phyloP scores from a whole-genome alignment of 2,888 invertebrate species.

The Plemyria rubiginata region DNA sequence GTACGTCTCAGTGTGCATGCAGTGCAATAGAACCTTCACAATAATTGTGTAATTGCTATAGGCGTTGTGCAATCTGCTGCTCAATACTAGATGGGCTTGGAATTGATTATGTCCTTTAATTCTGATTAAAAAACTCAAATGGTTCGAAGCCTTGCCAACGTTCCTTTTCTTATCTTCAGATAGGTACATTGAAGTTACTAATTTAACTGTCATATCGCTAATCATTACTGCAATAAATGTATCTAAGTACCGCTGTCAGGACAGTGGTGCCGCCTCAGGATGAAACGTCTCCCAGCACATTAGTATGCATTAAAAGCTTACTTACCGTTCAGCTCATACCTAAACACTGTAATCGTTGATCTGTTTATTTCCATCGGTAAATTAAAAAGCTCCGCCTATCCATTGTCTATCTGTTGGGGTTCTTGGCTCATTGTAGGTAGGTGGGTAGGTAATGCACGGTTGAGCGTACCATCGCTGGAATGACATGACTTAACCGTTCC shows the following conservation, averaged over 20 bases:
- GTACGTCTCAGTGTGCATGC: too few species aligned
- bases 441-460: constrained; percentile 55
- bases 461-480: constrained; percentile 52
- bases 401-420: constrained; percentile 38
- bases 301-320: constrained; percentile 16
- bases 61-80: too few species aligned
- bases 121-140: neutral
- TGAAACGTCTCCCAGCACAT: constrained; percentile 17
- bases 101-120: too few species aligned
- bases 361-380: constrained; percentile 20
- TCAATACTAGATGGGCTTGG: too few species aligned
- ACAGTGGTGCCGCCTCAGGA: constrained; percentile 25
- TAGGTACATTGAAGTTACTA: neutral
- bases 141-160: neutral
- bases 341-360: constrained; percentile 23
- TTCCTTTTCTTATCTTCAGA: neutral
- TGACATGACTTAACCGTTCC: constrained; percentile 59
- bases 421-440: constrained; percentile 51
- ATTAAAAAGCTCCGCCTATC: constrained; percentile 31
- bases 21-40: too few species aligned
- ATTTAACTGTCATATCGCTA: constrained; percentile 12
- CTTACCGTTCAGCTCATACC: constrained; percentile 15
- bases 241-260: constrained; percentile 8
- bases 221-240: constrained; percentile 8
- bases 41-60: too few species aligned